Evolutionary conservation across 2,113 vertebrate species (phyloP), one percentile per base, ranked within the genome.

Genomic region (Tachysurus vachellii): DNA sequence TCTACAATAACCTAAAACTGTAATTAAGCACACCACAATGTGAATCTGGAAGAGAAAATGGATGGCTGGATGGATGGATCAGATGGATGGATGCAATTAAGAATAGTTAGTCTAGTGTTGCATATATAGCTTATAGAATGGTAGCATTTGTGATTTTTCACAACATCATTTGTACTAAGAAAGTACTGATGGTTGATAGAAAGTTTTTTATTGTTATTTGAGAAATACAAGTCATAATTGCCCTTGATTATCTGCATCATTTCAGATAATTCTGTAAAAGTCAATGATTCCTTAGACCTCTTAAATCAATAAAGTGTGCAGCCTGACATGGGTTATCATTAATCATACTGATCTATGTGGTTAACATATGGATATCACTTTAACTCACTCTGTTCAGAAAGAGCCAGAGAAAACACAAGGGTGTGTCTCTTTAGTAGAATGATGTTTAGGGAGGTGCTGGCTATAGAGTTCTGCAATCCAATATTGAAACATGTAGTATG

Each of bases 401-500:
- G 44, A 12, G 71, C 81, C 89, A 87, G 89, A 88, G 88, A 68
- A 90, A 89, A 87, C 54, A 86, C 26, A 68, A 62, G 81, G 80
- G 64, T 53, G 80, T 83, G 77, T 86, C 47, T 42, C 83, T 57
- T 56, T 62, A 77, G 31, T 44, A 84, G 81, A 87, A 53, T 86
- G 87, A 86, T 57, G 80, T 82, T 87, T n/a, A 77, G 88, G 87
- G 82, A 85, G 88, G 88, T 80, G 83, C 42, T 84, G 47, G 5
- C 66, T 80, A 53, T 61, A 11, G 10, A 21, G 11, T 53, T 59
- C 42, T 54, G 53, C 26, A 56, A 44, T 81, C 53, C 47, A 88
- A 83, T 88, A 88, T 91, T 91, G 88, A 91, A 93, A 91, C 53
- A 85, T 93, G 87, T 80, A 62, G 73, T 89, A 89, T 86, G 90